Base-by-base conservation (phyloP, 1,140 invertebrate species). In the Conopomorpha cramerella region DNA sequence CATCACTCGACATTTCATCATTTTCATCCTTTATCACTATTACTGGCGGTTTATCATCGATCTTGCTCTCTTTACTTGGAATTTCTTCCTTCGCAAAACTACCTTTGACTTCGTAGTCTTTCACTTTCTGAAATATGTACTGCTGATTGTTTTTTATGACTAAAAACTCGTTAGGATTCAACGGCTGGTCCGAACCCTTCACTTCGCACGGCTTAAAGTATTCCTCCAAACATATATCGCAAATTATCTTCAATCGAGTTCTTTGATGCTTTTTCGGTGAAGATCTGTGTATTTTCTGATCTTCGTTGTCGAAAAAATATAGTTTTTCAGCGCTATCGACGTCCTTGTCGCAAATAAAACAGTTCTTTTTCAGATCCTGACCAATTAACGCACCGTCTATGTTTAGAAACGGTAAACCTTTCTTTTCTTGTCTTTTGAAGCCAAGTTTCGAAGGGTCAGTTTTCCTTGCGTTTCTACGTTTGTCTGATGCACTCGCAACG, bases 91-190 rank as follows among this genome's bases (percentile, higher is more conserved):
- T 70, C 1, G 66, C 63, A 38, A 62, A 64, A 23, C 66, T 63
- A 13, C 16, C 2, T 33, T 28, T 34, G 8, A 32, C 35, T 19
- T 31, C 33, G 37, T 33, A 46, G 34, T 36, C 12, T 43, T 41
- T 45, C 19, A 43, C 25, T 27, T 72, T 71, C 33, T 70, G 54
- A 33, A 64, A 70, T 27, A 72, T 70, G 31, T 64, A 72, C 30
- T 74, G 70, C 13, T 72, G 70, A 26, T 74, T 74, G 30, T 74
- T 72, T 39, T 51, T 59, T 10, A 74, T 74, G 0, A 74, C 64
- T n/a, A 74, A 55, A 42, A 51, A 74, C 35, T 74, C 67, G 23
- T 74, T 62, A 2, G 56, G 42, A 38, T 57, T 57, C 18, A 74
- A 36, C 8, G 52, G 58, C 41, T 72, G 54, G 3, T 54, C 66